Percentiles rank a stretch among this genome's conserved stretches.
Evolutionary conservation across 2,888 invertebrate genomes (phyloP).

Genomic region (Formica aserva): DNA sequence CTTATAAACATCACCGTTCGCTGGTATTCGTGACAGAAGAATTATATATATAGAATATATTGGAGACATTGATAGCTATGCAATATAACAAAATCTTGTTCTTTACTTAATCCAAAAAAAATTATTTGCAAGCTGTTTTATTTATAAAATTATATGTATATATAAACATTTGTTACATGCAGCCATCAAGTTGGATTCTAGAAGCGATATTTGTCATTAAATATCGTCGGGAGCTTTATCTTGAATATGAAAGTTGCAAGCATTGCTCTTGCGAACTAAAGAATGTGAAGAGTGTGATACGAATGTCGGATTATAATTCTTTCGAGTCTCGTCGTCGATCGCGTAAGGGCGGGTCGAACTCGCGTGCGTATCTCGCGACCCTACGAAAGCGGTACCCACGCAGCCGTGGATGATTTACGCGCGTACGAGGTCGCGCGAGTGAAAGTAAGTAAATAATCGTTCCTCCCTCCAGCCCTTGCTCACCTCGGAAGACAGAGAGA

Average conservation of each 20-base stretch:
- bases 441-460: constrained; percentile 81
- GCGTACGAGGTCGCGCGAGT: constrained; percentile 67
- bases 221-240: not conserved
- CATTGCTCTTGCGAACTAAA: not conserved
- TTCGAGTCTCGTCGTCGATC: constrained; percentile 28
- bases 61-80: not conserved
- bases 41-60: constrained; percentile 67
- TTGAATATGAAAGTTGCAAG: not conserved
- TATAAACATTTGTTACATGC: not conserved
- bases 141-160: not conserved
- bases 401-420: constrained; percentile 62
- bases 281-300: constrained; percentile 10
- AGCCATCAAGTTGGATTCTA: not conserved
- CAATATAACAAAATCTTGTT: not conserved
- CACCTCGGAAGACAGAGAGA: constrained; percentile 51
- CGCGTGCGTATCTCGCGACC: constrained; percentile 40
- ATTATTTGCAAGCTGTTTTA: not conserved
- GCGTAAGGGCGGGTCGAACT: constrained; percentile 40
- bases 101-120: not conserved
- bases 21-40: constrained; percentile 62
- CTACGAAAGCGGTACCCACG: constrained; percentile 59
- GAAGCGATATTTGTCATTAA: not conserved
- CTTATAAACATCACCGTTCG: constrained; percentile 1
- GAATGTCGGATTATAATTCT: constrained; percentile 23
- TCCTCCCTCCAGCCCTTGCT: constrained; percentile 66